phyloP scores from a whole-genome alignment of 2,113 vertebrate species.

The Plectropomus leopardus region DNA sequence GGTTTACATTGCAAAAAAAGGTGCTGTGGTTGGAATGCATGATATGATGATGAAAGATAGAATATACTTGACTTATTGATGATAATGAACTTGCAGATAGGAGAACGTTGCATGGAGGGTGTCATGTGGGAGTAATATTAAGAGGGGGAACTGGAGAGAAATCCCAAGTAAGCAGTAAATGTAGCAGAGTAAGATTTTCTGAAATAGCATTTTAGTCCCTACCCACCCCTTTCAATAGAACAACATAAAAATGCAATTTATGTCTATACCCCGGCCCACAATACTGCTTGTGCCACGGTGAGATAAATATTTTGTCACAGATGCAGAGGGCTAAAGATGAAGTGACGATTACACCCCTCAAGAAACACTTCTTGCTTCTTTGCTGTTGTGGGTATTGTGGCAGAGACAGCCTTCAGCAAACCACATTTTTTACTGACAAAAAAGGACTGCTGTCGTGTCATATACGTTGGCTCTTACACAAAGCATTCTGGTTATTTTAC shows the following conservation, averaged over 20 bases:
- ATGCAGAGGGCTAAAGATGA: slow-evolving; percentile 73
- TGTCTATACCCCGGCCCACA: slow-evolving; percentile 61
- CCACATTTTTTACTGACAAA: slow-evolving; percentile 53
- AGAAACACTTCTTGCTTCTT: slow-evolving; percentile 49
- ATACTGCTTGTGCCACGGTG: slow-evolving; percentile 50
- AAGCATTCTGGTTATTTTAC: slow-evolving; percentile 33
- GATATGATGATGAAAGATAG: slow-evolving; percentile 83
- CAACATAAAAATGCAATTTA: slow-evolving; percentile 82
- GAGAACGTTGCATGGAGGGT: slow-evolving; percentile 70
- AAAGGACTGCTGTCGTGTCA: slow-evolving; percentile 19
- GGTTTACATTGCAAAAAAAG: slow-evolving; percentile 85
- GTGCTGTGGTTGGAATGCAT: slow-evolving; percentile 72
- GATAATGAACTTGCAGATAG: slow-evolving; percentile 86
- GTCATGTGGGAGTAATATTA: slow-evolving; percentile 76
- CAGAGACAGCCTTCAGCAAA: slow-evolving; percentile 33
- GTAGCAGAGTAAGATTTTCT: slow-evolving; percentile 83
- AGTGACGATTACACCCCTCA: slow-evolving; percentile 73
- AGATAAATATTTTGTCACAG: slow-evolving; percentile 80
- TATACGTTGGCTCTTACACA: slow-evolving; percentile 42
- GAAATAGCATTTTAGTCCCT: slow-evolving; percentile 80
- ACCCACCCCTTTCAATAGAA: slow-evolving; percentile 77
- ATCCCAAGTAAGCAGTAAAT: slow-evolving; percentile 85
- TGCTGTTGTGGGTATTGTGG: slow-evolving; percentile 36
- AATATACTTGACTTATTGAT: slow-evolving; percentile 87
- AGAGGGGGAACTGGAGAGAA: slow-evolving; percentile 73